Evolutionary conservation across 2,113 vertebrate species (phyloP), one percentile per base, ranked within the genome.

Genomic region (Lophochroa leadbeateri): DNA sequence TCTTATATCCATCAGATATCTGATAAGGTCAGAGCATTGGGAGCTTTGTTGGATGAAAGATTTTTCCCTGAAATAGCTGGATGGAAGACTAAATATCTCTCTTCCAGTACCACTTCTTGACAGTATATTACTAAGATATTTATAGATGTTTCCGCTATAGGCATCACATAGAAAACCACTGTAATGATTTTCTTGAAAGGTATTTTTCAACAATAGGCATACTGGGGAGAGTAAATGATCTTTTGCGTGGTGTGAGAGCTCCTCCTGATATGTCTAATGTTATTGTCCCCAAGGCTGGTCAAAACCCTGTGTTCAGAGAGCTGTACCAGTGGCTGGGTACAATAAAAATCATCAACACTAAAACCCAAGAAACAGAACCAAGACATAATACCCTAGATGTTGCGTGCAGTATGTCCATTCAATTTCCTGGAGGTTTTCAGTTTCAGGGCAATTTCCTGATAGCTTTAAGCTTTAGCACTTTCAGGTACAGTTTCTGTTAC

Each of bases 401-500:
- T 96, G 31, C 10, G 6, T 94, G 23, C 46, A 64, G 55, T 60
- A n/a, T 96, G 88, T 98, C 93, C 69, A 76, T 61, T 93, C 96
- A 97, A 97, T 98, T 97, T 98, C 97, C 97, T 97, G 70, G 79
- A 95, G 94, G 96, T 97, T 97, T 98, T 95, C 93, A 80, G 92
- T 98, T 98, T 97, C 96, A 96, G 64, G 55, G 91, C 92, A 98
- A 98, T 98, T 98, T 98, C 97, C 97, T 97, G 82, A 47, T 90
- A 87, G 47, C 27, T 97, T 96, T 96, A 90, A 35, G 71, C 83
- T 97, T 96, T 92, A 95, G 77, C 92, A 95, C 79, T 95, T 96
- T 68, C 75, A 96, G 93, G 85, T 92, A 96, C 2, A 6, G 28
- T 94, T 97, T 98, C 84, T 95, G 46, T 92, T 81, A 44, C 2